Conservation (phyloP, 1,140 invertebrate genomes). For the Paraescarpia echinospica region DNA sequence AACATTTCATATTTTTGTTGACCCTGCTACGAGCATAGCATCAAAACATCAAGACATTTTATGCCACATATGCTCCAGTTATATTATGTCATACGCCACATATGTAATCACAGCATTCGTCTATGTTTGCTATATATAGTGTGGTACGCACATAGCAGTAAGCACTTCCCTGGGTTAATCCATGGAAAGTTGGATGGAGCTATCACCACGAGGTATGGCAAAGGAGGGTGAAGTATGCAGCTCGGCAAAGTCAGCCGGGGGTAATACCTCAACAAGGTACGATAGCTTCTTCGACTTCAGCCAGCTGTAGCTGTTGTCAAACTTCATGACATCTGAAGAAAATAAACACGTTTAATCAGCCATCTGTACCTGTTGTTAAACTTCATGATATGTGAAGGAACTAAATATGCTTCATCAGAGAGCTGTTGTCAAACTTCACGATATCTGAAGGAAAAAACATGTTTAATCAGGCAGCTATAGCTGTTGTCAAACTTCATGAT, state of each 20-base stretch:
- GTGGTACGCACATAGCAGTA: too few relatives aligned
- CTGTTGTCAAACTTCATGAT: conserved; percentile 85
- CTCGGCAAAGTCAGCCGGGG: conserved; percentile 28
- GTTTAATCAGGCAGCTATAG: conserved; percentile 63
- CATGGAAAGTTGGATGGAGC: background rate
- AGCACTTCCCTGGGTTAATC: background rate
- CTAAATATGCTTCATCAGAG: conserved; percentile 62
- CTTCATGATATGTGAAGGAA: conserved; percentile 76
- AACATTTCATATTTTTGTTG: background rate
- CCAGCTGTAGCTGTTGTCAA: conserved; percentile 85
- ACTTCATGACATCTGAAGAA: conserved; percentile 78
- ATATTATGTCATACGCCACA: too few relatives aligned
- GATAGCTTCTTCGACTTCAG: conserved; percentile 79
- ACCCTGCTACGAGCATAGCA: background rate
- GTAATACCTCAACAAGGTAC: conserved; percentile 61
- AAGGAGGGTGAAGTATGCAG: conserved; percentile 17
- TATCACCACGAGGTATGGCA: background rate
- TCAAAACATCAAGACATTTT: background rate
- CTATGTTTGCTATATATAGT: background rate
- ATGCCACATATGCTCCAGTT: background rate
- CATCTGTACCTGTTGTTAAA: conserved; percentile 88
- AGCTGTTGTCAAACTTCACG: conserved; percentile 80
- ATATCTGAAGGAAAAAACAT: conserved; percentile 63
- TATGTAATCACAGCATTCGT: too few relatives aligned
- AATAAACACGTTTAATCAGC: conserved; percentile 54